Conservation (phyloP, 2,888 invertebrate species). For the Callimorpha dominula region DNA sequence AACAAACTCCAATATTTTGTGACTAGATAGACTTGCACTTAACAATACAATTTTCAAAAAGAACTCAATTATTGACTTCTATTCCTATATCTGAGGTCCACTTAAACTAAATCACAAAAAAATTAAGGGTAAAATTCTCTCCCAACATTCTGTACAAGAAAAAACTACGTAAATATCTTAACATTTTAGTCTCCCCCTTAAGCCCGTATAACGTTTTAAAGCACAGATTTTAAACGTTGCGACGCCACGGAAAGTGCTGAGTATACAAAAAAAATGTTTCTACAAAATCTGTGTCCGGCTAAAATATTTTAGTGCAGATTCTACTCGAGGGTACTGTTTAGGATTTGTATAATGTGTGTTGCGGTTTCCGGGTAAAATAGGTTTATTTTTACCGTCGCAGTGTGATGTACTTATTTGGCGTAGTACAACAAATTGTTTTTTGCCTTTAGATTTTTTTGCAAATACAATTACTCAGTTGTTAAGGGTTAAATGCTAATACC, state of each 20-base stretch:
- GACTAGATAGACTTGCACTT: neutral
- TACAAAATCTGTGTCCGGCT: constrained; percentile 52
- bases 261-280: constrained; percentile 61
- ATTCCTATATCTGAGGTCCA: neutral
- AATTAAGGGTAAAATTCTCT: constrained; percentile 8
- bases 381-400: neutral
- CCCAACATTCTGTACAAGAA: constrained; percentile 1
- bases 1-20: neutral
- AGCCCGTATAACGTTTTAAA: constrained; percentile 61
- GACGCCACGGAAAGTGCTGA: constrained; percentile 65
- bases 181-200: constrained; percentile 56
- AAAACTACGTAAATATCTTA: constrained; percentile 10
- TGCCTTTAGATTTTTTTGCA: neutral
- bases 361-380: neutral
- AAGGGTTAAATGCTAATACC: neutral
- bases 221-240: constrained; percentile 70
- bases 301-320: constrained; percentile 48
- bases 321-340: constrained; percentile 24
- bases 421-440: neutral
- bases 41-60: neutral
- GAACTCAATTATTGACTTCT: neutral
- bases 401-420: neutral
- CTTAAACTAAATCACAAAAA: neutral
- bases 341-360: constrained; percentile 9
- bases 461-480: neutral